Conservation (phyloP, 2,113 vertebrate genomes). For the Dicentrarchus labrax region DNA sequence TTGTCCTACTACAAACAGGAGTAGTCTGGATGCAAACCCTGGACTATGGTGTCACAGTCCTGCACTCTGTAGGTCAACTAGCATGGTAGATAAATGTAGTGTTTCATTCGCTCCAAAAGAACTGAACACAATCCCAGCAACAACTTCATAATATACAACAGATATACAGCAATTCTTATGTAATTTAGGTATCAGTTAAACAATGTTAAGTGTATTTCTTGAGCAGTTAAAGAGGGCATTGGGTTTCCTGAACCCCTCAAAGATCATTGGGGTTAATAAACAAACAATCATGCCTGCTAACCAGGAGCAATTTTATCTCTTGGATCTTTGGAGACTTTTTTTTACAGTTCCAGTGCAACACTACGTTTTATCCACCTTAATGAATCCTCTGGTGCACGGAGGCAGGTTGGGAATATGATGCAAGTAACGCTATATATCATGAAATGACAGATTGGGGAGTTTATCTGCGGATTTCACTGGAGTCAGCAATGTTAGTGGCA, state of each 20-base stretch:
- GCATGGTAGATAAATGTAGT: too few species aligned
- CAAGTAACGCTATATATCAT: slow-evolving; percentile 26
- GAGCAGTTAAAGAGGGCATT: neutral
- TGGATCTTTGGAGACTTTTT: neutral
- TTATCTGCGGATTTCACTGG: slow-evolving; percentile 40
- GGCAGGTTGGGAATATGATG: slow-evolving; percentile 25
- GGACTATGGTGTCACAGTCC: too few species aligned
- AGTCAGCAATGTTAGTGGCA: slow-evolving; percentile 46
- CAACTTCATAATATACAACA: too few species aligned
- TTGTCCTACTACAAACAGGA: too few species aligned
- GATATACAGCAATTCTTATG: neutral
- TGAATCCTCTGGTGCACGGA: slow-evolving; percentile 13
- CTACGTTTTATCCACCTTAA: neutral
- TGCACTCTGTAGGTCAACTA: too few species aligned
- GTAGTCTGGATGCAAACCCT: too few species aligned
- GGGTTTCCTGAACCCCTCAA: neutral
- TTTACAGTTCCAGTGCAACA: neutral
- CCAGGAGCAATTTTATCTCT: neutral
- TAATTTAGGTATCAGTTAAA: neutral
- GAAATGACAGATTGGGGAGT: slow-evolving; percentile 43
- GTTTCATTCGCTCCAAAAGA: too few species aligned
- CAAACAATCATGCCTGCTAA: neutral
- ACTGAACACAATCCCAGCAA: too few species aligned
- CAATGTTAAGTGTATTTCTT: neutral
- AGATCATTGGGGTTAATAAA: neutral